Evolutionary conservation across 2,888 invertebrate genomes (phyloP), one percentile per base, ranked within the genome.

Genomic region (Rotaria socialis): DNA sequence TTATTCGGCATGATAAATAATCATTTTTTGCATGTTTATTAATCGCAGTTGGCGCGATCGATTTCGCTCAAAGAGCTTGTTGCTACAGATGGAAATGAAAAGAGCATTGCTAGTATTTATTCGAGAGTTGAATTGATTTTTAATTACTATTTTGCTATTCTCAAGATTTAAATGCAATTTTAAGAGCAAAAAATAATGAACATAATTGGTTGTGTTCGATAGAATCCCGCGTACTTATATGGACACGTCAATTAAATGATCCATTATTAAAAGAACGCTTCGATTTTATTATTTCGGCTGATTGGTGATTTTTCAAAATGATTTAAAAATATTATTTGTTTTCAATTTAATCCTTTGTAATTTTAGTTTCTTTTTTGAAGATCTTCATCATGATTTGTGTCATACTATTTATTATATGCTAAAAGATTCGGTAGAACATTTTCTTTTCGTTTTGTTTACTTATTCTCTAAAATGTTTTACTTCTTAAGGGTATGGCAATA

Each of bases 41-140:
- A 43, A 75, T 75, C 5, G 5, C 22, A 75, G 75, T 43, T 75
- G 41, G 75, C 75, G 6, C 41, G 43, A 75, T 75, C 43, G 19
- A 43, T 75, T 75, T 22, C 75, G 24, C 43, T 85, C 56, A 88
- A 91, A 90, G 87, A 91, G 84, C 90, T 94, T 87, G 94, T 94
- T 89, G 94, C 94, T 58, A 94, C 95, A 24, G 95, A 95, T 90
- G 95, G 95, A 58, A 95, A 95, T 91, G 93, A 93, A 89, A 92
- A 93, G 75, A 94, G 94, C 87, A 93, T 95, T 84, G 93, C 94
- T 90, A 95, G 91, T 91, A 89, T 89, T 89, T 88, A 22, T 47
- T 41, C 14, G 6, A 75, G 35, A 35, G 35, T 35, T 35, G 35
- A 35, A 35, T 35, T 35, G 35, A 50, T 60, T 85, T 84, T 52